Conservation (phyloP, 2,888 invertebrate species). For the Amiota minor region DNA sequence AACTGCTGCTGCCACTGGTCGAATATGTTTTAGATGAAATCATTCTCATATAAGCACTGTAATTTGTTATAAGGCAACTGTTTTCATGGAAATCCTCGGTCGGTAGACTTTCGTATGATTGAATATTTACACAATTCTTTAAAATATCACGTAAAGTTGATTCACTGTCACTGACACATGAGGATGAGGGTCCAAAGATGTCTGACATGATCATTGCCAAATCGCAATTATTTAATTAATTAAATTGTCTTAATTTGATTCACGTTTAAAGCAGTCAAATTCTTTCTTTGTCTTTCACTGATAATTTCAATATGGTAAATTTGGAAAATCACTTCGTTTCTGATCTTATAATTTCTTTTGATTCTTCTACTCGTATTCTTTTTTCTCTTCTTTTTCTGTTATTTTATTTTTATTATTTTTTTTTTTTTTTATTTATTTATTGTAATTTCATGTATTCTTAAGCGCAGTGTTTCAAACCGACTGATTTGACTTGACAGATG, state of each 20-base stretch:
- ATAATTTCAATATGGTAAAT: not conserved
- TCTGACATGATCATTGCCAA: slow-evolving; percentile 54
- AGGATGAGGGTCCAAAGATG: slow-evolving; percentile 54
- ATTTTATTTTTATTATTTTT: not conserved
- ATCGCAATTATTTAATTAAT: not conserved
- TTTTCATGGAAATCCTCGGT: slow-evolving; percentile 62
- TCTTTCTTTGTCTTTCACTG: not conserved
- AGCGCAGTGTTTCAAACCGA: slow-evolving; percentile 46
- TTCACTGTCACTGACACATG: slow-evolving; percentile 50
- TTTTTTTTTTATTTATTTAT: not conserved
- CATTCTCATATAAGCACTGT: slow-evolving; percentile 59
- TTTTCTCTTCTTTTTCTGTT: not conserved
- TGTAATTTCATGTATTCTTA: not conserved
- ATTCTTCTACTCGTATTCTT: no score
- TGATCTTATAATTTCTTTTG: not conserved
- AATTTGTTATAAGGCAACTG: slow-evolving; percentile 44
- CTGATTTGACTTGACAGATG: slow-evolving; percentile 44
- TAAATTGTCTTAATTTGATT: no score
- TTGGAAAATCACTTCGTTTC: not conserved
- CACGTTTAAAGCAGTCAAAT: no score
- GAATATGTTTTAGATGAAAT: slow-evolving; percentile 61
- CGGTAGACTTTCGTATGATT: slow-evolving; percentile 62
- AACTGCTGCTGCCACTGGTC: slow-evolving; percentile 55
- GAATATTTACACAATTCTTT: slow-evolving; percentile 64
- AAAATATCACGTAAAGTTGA: slow-evolving; percentile 57